phyloP scores from a whole-genome alignment of 2,113 vertebrate genomes.

The Catharus fuscescens region DNA sequence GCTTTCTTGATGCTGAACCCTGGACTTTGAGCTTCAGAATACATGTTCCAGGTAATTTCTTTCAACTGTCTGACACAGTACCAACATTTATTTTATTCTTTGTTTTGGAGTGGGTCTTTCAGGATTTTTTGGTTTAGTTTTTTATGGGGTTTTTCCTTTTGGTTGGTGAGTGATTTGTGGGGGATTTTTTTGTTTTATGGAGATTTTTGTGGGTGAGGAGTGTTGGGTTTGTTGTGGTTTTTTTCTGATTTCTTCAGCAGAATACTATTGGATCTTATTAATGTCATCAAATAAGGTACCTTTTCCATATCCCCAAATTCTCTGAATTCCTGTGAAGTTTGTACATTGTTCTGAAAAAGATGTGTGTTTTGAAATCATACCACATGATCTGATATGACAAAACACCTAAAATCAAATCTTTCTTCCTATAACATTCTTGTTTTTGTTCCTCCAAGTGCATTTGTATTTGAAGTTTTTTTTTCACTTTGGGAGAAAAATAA shows the following conservation, averaged over 20 bases:
- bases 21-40: not conserved
- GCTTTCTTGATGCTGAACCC: not conserved
- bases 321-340: not conserved
- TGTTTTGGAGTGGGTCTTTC: not conserved
- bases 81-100: not conserved
- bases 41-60: not conserved
- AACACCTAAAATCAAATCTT: not conserved
- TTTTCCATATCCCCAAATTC: not conserved
- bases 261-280: not conserved
- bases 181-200: accelerated
- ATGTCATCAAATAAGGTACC: not conserved
- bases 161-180: not conserved
- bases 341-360: not conserved
- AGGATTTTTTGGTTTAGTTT: accelerated
- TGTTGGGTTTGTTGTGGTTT: not conserved
- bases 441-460: not conserved
- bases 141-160: too few species aligned
- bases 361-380: not conserved
- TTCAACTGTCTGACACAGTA: not conserved
- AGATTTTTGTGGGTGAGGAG: not conserved
- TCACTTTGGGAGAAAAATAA: not conserved
- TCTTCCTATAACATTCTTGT: not conserved
- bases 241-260: not conserved
- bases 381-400: not conserved
- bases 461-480: not conserved